A percentile compares a stretch with the other conserved stretches of the same genome.
Evolutionary conservation across 1,140 invertebrate genomes (phyloP).

Genomic region (Argopecten irradians): DNA sequence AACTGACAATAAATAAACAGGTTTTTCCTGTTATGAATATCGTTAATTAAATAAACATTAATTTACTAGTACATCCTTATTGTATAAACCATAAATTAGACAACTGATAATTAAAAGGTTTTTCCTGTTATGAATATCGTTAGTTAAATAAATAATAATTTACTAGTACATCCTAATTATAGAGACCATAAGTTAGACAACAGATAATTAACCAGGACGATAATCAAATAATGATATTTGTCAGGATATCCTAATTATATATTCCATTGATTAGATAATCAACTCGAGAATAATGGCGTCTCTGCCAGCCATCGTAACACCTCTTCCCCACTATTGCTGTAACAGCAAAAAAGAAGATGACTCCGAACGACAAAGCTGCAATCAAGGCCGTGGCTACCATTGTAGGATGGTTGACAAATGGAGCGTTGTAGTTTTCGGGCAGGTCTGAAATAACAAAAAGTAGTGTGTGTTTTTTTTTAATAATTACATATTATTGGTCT

Average conservation of each 20-base stretch:
- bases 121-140: no score
- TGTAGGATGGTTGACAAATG: not conserved
- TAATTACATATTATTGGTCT: not conserved
- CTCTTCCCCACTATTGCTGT: constrained; percentile 58
- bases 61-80: no score
- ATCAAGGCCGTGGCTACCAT: constrained; percentile 51
- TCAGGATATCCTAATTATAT: constrained; percentile 56
- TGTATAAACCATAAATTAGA: no score
- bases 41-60: no score
- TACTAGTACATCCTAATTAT: no score
- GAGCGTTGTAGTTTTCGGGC: not conserved
- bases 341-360: constrained; percentile 58
- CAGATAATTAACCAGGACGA: no score
- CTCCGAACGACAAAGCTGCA: constrained; percentile 57
- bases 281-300: constrained; percentile 64
- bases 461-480: no score
- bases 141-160: no score
- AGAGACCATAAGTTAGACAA: no score
- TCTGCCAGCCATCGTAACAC: constrained; percentile 64
- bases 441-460: not conserved
- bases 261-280: constrained; percentile 70
- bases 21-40: no score
- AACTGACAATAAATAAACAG: no score
- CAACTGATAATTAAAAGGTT: no score
- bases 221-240: not conserved